Base-by-base conservation (phyloP, 2,113 vertebrate species). In the Atherinomorus stipes region DNA sequence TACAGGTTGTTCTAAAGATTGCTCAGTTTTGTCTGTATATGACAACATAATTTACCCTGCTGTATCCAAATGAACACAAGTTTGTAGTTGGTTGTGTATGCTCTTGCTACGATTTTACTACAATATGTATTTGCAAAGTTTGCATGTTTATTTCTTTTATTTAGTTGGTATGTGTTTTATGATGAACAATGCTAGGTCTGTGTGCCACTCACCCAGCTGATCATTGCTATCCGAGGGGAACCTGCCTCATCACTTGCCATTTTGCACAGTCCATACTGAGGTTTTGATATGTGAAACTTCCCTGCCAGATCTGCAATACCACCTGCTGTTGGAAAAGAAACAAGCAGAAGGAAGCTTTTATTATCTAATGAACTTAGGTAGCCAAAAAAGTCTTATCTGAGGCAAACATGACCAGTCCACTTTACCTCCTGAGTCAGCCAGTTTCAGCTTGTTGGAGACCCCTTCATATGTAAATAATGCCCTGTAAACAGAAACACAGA, bases 351-450 rank as follows among this genome's bases (percentile, higher is more conserved):
- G 3, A 44, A 25, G 19, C 13, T 34, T 47, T 38, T 31, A 74
- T 61, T 57, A 2, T 66, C 80, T 77, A 12, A 11, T 19, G 49
- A 22, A 10, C 23, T 64, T 31, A 25, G 13, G 11, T 22, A 51
- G 63, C 67, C 16, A 22, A 44, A 52, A 25, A 57, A 18, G 51
- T 13, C 7, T 62, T 70, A 53, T 57, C 15, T 52, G 12, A 69
- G 31, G 31, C 2, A 62, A 59, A 68, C 7, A 11, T 47, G 26
- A 38, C 5, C 11, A 51, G 22, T 70, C 12, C 3, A 53, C 28
- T 76, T 89, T 93, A 96, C 95, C 94, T 94, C 95, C 95, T 1
- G 95, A 96, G 85, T 96, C 95, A 40, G 94, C 89, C 52, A 95
- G 93, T 90, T 94, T 95, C 62, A 96, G 91, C 66, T 95, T 95